Base-by-base conservation (phyloP, 2,888 invertebrate species). In the Abrostola tripartita region DNA sequence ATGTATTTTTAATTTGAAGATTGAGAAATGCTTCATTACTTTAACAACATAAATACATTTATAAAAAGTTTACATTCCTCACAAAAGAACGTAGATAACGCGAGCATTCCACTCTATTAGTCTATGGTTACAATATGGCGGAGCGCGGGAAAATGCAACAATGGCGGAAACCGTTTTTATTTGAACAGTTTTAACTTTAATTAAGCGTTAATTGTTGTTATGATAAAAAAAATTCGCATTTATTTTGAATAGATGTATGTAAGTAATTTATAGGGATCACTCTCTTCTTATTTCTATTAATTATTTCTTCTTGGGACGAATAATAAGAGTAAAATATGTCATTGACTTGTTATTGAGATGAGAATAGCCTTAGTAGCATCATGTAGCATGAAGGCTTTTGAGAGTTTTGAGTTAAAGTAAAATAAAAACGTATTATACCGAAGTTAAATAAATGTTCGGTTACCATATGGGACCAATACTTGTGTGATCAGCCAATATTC, bases 81-180 rank as follows among this genome's bases (percentile, higher is more conserved):
- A 54, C n/a, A 60, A 52, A 68, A 58, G 67, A 76, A 73, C 72
- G 53, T 58, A 61, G 63, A 72, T 55, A 66, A 11, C 47, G 62
- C 62, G 55, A 67, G 66, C 72, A 72, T 65, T 69, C 65, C 65
- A 42, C 56, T 65, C 61, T 66, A 73, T 68, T 66, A 73, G 71
- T 85, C 82, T 85, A 79, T 83, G 84, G 81, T 71, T 61, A 69
- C 82, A 88, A 84, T 79, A 86, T 87, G 87, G 86, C 84, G 75
- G 74, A 74, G 77, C 86, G 86, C 87, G 88, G 87, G 88, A 89
- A 88, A 76, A 81, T 36, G 54, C 64, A 71, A 90, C 89, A 90
- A 90, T 87, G 83, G 83, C 88, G 89, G 88, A 90, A 87, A 83
- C 74, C 12, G 67, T 71, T 85, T 85, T 86, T 60, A 50, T 54